These are phyloP conservation scores for Lynx canadensis DNA, from an alignment of 2,113 vertebrate genomes.

Conservation along the genomic window DNA sequence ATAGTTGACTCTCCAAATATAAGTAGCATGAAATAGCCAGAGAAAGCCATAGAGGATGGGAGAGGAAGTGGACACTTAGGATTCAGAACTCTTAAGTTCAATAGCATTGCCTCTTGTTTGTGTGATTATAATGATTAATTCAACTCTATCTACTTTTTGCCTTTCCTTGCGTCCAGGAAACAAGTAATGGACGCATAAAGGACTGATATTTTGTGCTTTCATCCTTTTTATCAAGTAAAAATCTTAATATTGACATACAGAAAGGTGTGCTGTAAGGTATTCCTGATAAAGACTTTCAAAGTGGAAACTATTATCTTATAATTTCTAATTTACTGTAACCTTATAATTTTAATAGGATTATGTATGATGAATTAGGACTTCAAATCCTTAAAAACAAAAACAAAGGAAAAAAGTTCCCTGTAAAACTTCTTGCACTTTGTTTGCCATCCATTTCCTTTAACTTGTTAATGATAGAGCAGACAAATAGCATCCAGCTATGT, in stretches of 20 bases:
- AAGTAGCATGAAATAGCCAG: background rate
- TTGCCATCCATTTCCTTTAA: constrained; percentile 51
- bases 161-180: background rate
- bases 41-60: background rate
- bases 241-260: constrained; percentile 37
- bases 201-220: constrained; percentile 59
- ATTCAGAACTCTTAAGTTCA: background rate
- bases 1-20: background rate
- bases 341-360: constrained; percentile 63
- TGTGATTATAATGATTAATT: background rate
- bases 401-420: background rate
- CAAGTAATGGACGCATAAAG: background rate
- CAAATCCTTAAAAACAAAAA: constrained; percentile 47
- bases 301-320: constrained; percentile 28
- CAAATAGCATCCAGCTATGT: constrained; percentile 20
- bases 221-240: constrained; percentile 29
- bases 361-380: constrained; percentile 48
- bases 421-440: constrained; percentile 24
- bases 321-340: constrained; percentile 52
- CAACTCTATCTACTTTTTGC: background rate
- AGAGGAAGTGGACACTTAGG: background rate
- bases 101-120: background rate
- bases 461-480: constrained; percentile 59
- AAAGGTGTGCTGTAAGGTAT: constrained; percentile 50
- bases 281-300: constrained; percentile 68